Conservation (phyloP, 2,888 invertebrate genomes). For the Amiota mariae region DNA sequence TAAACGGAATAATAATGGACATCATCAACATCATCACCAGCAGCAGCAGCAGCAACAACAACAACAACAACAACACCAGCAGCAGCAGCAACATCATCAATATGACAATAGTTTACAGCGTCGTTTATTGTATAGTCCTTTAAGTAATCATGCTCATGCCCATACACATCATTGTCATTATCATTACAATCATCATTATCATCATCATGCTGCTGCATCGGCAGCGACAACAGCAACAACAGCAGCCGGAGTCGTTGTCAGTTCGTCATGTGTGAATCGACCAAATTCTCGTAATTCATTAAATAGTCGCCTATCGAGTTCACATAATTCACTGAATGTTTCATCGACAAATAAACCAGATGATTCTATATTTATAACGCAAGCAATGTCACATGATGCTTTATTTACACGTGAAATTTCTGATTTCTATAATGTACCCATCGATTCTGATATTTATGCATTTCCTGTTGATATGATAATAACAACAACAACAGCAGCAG, state of each 20-base stretch:
- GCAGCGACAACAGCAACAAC: too few species aligned
- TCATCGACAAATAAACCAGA: slow-evolving; percentile 83
- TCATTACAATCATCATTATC: slow-evolving; percentile 52
- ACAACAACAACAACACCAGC: slow-evolving; percentile 50
- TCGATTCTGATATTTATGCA: slow-evolving; percentile 90
- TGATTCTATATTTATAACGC: slow-evolving; percentile 90
- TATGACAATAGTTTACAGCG: slow-evolving; percentile 59
- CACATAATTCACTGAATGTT: slow-evolving; percentile 86
- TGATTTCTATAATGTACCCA: slow-evolving; percentile 91
- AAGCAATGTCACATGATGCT: slow-evolving; percentile 90
- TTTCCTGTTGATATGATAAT: slow-evolving; percentile 87
- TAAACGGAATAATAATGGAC: slow-evolving; percentile 56
- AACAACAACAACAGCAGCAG: slow-evolving; percentile 27
- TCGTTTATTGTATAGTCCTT: slow-evolving; percentile 71
- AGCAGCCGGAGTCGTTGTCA: not conserved
- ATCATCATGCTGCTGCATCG: slow-evolving; percentile 44
- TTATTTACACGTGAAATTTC: slow-evolving; percentile 85
- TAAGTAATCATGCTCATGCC: slow-evolving; percentile 58
- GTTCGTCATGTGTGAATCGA: slow-evolving; percentile 73
- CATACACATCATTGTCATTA: slow-evolving; percentile 69
- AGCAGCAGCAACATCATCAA: slow-evolving; percentile 36
- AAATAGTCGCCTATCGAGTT: slow-evolving; percentile 86
- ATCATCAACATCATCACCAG: not conserved
- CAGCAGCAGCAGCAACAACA: slow-evolving; percentile 40
- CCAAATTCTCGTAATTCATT: slow-evolving; percentile 86